These are phyloP conservation scores for Cirrhinus molitorella DNA, from an alignment of 2,797 vertebrate species.

Conservation along the genomic window DNA sequence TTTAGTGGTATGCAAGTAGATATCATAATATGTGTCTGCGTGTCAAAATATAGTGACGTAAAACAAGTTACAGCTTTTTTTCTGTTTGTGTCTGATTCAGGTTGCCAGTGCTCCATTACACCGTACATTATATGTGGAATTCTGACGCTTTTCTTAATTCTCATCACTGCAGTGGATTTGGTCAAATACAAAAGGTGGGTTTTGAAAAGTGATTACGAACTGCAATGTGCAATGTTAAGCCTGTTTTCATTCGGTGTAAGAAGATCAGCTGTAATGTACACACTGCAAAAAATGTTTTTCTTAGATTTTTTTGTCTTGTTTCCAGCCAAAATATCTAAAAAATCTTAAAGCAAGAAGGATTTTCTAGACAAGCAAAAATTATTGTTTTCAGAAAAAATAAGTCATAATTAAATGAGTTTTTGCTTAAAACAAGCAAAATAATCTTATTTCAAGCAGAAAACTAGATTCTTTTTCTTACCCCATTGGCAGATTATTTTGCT, in stretches of 20 bases:
- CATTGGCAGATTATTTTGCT: no score
- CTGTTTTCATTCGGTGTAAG: not conserved
- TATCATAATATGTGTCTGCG: not conserved
- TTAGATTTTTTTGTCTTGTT: no score
- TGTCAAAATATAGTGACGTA: constrained; percentile 1
- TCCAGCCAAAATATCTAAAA: no score
- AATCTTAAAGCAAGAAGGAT: no score
- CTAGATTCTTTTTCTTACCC: no score
- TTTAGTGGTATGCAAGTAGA: not conserved
- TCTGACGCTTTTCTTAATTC: constrained; percentile 36
- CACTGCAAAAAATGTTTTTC: no score
- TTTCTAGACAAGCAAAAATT: no score
- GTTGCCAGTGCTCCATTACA: not conserved
- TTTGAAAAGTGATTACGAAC: not conserved
- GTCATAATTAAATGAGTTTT: no score
- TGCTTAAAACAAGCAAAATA: no score
- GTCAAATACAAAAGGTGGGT: constrained; percentile 55
- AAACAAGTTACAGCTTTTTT: not conserved
- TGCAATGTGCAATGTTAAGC: not conserved
- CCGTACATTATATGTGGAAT: constrained; percentile 47
- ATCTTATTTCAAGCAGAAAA: no score
- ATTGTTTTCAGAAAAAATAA: no score
- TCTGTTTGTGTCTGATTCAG: not conserved
- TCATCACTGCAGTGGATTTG: constrained; percentile 40
- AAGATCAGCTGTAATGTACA: not conserved